A percentile compares a stretch with the other conserved stretches of the same genome.
Evolutionary conservation across 2,888 invertebrate genomes (phyloP).

Genomic region (Chalcis sispes): DNA sequence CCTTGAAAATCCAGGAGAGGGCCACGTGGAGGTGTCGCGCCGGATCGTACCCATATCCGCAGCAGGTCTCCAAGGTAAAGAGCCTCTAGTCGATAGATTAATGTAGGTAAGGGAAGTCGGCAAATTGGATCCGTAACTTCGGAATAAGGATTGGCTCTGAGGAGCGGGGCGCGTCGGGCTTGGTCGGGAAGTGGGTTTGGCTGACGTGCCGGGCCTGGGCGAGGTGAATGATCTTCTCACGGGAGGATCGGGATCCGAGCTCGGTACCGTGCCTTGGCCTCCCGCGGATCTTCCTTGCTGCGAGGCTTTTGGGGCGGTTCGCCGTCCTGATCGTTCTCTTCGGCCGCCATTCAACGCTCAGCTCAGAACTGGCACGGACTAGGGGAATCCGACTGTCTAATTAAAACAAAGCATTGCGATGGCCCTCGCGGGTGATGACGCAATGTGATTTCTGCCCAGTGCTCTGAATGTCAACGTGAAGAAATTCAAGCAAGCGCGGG

Average conservation of each 20-base stretch:
- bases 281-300: too few relatives aligned
- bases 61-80: slow-evolving; percentile 84
- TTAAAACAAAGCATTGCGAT: slow-evolving; percentile 80
- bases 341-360: slow-evolving; percentile 57
- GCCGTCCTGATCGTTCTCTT: too few relatives aligned
- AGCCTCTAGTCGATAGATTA: slow-evolving; percentile 83
- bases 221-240: too few relatives aligned
- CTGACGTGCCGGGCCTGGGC: slow-evolving; percentile 63
- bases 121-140: slow-evolving; percentile 83
- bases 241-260: too few relatives aligned
- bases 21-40: slow-evolving; percentile 64
- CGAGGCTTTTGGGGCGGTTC: too few relatives aligned
- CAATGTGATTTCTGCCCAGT: slow-evolving; percentile 84
- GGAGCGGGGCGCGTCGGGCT: slow-evolving; percentile 81
- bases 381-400: slow-evolving; percentile 73
- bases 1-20: too few relatives aligned
- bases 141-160: slow-evolving; percentile 87
- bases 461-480: slow-evolving; percentile 81
- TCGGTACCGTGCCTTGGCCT: too few relatives aligned
- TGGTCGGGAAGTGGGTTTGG: slow-evolving; percentile 76
- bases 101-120: slow-evolving; percentile 84
- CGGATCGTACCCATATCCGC: slow-evolving; percentile 60
- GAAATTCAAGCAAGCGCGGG: slow-evolving; percentile 81
- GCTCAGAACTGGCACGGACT: slow-evolving; percentile 79
- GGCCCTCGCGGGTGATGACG: slow-evolving; percentile 79